Conservation (phyloP, 2,888 invertebrate genomes). For the Macaria liturata region DNA sequence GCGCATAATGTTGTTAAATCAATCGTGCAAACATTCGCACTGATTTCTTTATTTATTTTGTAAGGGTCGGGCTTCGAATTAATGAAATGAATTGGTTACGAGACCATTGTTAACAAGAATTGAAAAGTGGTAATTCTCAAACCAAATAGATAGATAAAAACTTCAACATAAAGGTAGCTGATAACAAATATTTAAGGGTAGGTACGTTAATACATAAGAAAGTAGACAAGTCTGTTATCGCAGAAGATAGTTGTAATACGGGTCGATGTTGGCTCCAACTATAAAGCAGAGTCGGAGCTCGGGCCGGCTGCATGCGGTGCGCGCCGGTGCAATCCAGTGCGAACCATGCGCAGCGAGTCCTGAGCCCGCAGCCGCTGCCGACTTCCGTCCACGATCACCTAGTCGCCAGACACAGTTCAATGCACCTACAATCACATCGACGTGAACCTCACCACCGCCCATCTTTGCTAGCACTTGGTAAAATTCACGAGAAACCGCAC, state of each 20-base stretch:
- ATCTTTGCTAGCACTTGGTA: constrained; percentile 5
- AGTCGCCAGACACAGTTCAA: constrained; percentile 51
- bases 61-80: neutral
- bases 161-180: no score
- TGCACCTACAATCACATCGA: constrained; percentile 42
- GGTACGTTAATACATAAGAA: no score
- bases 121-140: no score
- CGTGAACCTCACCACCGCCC: neutral
- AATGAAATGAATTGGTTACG: no score
- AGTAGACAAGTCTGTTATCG: no score
- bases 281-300: constrained; percentile 24
- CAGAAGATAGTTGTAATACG: no score
- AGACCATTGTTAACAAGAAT: no score
- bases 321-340: constrained; percentile 56
- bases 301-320: constrained; percentile 42
- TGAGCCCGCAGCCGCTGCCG: constrained; percentile 53
- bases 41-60: constrained; percentile 7
- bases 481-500: constrained; percentile 14
- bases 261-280: constrained; percentile 23
- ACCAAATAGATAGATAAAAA: no score
- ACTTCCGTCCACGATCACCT: constrained; percentile 43
- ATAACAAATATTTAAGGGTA: no score
- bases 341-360: constrained; percentile 45
- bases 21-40: constrained; percentile 10
- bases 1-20: constrained; percentile 12